Evolutionary conservation across 2,113 vertebrate genomes (phyloP).

Genomic region (Synodontis membranacea): DNA sequence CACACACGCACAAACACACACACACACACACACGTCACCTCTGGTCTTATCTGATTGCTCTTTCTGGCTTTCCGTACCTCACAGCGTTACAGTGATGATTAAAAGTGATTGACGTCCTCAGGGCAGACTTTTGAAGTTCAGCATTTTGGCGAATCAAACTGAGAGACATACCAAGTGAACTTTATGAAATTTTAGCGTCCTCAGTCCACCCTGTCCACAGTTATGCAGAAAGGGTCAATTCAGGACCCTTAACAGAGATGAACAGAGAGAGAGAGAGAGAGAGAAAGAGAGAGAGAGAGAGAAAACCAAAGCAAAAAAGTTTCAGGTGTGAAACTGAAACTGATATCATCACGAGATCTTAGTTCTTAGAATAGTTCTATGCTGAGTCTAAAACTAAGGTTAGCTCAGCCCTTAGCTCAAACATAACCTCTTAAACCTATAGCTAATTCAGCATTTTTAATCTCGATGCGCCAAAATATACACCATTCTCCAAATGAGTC

Average conservation of each 20-base stretch:
- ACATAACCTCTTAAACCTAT: neutral
- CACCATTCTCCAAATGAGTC: neutral
- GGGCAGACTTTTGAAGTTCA: conserved; percentile 20
- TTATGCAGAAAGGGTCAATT: neutral
- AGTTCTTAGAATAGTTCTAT: neutral
- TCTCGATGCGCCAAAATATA: neutral
- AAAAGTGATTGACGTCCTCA: conserved; percentile 30
- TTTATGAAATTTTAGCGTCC: conserved; percentile 15
- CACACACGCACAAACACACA: neutral
- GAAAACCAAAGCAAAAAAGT: too few species aligned
- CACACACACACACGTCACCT: conserved; percentile 20
- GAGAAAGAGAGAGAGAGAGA: too few species aligned
- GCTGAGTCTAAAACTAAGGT: neutral
- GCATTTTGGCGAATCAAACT: neutral
- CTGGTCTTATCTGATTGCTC: conserved; percentile 31
- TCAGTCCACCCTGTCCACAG: neutral
- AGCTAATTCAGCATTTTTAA: neutral
- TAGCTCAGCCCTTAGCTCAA: neutral
- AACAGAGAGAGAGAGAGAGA: too few species aligned
- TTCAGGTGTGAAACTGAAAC: neutral
- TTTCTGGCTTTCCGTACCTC: neutral
- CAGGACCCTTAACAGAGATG: neutral
- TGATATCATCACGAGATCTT: neutral
- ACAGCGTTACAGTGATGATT: conserved; percentile 24
- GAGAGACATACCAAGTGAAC: neutral